Evolutionary conservation across 2,797 vertebrate species (phyloP), one percentile per base, ranked within the genome.

Genomic region (Fratercula arctica): DNA sequence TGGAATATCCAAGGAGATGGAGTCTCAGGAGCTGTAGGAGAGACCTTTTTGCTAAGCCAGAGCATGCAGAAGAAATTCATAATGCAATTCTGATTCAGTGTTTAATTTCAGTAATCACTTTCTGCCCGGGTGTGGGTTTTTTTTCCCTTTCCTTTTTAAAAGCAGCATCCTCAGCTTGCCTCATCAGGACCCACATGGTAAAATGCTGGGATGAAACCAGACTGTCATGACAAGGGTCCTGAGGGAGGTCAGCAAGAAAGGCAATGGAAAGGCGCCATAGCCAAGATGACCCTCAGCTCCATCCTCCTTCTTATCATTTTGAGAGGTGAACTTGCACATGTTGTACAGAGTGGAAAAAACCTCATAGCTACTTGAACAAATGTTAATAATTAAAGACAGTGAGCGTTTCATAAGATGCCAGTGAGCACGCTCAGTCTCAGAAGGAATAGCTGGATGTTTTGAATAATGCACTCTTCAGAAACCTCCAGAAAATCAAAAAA

Each of bases 391-490:
- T 77, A 37, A 95, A 89, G 16, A 28, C 21, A 46, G 28, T 7
- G 68, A 80, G 51, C 0, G 0, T 68, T 93, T 92, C 37, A 45
- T 74, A 56, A 63, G 39, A 17, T 77, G 84, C 28, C 72, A 60
- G 81, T 48, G 92, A 92, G 67, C 72, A 57, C 13, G n/a, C 13
- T 61, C 19, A 31, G 74, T 74, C 86, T 93, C 92, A 51, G 75
- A 85, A 94, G 81, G 81, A 80, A 51, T 35, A 68, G 75, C 56
- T 86, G 76, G 51, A 43, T 82, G 63, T 72, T 87, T 90, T 92
- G 72, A 89, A 85, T 87, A 90, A 92, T 82, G 77, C 48, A 82
- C 13, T 66, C 72, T 77, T 87, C 79, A 89, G 87, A 95, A 70
- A 87, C 26, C 28, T 87, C 66, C 46, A 66, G 45, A 91, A 88